Conservation (phyloP, 2,888 invertebrate species). For the Epirrhoe tristata region DNA sequence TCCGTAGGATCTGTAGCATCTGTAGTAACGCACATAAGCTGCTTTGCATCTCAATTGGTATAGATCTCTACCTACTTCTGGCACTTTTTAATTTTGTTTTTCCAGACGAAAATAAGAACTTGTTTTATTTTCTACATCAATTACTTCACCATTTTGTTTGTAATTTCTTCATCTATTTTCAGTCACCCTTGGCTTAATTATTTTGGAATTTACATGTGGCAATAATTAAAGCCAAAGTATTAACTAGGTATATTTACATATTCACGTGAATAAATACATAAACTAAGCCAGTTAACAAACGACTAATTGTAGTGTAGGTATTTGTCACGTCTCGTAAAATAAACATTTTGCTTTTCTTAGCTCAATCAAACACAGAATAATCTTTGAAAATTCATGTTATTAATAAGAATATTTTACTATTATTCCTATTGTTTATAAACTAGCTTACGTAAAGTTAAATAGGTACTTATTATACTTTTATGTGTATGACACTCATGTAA, state of each 20-base stretch:
- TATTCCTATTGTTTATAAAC: no score
- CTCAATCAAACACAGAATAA: no score
- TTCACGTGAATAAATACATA: constrained; percentile 17
- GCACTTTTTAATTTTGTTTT: no score
- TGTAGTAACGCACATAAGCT: no score
- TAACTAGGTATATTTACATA: neutral
- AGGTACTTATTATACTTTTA: no score
- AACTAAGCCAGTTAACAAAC: neutral
- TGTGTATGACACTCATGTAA: no score
- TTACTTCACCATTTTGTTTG: neutral
- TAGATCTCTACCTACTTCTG: no score
- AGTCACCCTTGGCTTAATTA: neutral
- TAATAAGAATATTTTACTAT: no score
- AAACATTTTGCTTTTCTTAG: neutral
- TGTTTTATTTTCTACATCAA: neutral
- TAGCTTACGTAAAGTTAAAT: no score
- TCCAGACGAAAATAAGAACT: neutral
- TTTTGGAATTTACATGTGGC: neutral
- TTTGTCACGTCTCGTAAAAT: neutral
- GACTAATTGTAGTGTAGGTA: neutral
- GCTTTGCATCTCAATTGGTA: no score
- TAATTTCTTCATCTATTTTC: neutral
- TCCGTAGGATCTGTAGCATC: no score
- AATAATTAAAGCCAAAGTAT: constrained; percentile 7
- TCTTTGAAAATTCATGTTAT: no score